Conservation (phyloP, 2,113 vertebrate species). For the Mesitornis unicolor region DNA sequence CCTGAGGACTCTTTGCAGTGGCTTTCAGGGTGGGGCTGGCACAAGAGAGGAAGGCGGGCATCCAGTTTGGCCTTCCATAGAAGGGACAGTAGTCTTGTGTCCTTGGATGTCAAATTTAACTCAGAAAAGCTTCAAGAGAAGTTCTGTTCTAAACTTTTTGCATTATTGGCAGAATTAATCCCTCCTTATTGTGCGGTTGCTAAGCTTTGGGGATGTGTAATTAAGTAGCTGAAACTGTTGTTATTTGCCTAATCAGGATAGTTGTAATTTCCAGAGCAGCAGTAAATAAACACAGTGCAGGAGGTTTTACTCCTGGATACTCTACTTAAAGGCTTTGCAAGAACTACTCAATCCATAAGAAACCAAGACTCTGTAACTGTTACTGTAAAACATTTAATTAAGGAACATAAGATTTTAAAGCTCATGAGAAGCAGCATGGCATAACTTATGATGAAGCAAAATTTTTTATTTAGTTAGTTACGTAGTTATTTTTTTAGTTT, state of each 20-base stretch:
- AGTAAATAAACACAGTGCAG: not conserved
- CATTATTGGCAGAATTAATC: not conserved
- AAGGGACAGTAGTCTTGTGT: not conserved
- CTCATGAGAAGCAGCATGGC: not conserved
- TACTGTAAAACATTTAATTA: not conserved
- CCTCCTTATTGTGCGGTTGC: not conserved
- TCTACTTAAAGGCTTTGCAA: not conserved
- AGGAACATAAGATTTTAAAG: not conserved
- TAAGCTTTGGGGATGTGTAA: not conserved
- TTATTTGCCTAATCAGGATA: not conserved
- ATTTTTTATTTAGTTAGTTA: not conserved
- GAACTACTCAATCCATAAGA: not conserved
- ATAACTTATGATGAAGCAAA: not conserved
- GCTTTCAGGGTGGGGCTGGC: not conserved
- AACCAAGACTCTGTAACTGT: not conserved
- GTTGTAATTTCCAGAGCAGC: not conserved
- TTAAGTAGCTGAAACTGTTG: not conserved
- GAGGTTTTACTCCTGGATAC: not conserved
- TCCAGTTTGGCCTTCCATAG: not conserved
- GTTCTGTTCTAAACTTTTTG: not conserved
- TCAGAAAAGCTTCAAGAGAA: not conserved
- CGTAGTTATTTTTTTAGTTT: not conserved
- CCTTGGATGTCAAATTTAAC: not conserved
- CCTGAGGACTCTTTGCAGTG: not conserved
- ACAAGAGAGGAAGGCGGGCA: not conserved